phyloP scores from a whole-genome alignment of 2,888 invertebrate species.

The Eristalis intricaria region DNA sequence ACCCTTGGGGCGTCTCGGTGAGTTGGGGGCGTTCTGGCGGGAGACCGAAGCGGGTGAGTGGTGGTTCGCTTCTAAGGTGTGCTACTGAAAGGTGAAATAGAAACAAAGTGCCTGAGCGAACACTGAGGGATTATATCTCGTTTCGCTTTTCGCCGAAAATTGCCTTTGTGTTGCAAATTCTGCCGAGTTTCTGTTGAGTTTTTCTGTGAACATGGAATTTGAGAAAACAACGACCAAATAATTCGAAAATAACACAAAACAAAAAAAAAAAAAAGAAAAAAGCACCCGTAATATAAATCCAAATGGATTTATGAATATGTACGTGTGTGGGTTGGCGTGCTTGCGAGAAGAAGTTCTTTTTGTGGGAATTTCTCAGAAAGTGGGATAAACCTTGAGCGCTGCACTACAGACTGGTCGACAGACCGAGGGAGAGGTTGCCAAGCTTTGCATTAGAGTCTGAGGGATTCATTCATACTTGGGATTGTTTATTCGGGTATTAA shows the following conservation, averaged over 20 bases:
- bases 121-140: slow-evolving; percentile 7
- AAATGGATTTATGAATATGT: background rate
- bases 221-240: background rate
- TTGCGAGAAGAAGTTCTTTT: background rate
- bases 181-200: slow-evolving; percentile 10
- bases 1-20: background rate
- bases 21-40: background rate
- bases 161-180: slow-evolving; percentile 34
- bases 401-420: background rate
- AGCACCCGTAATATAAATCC: background rate
- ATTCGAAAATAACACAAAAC: background rate
- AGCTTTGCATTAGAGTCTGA: background rate
- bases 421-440: background rate
- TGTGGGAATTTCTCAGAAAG: background rate
- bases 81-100: background rate
- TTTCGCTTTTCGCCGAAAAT: slow-evolving; percentile 44
- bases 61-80: background rate
- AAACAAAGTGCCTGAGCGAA: background rate
- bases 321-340: background rate
- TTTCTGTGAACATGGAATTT: slow-evolving; percentile 14
- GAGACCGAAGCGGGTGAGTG: background rate
- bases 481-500: background rate
- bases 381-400: background rate
- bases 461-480: background rate
- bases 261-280: background rate